phyloP scores from a whole-genome alignment of 2,888 invertebrate species.

The Opisthograptis luteolata region DNA sequence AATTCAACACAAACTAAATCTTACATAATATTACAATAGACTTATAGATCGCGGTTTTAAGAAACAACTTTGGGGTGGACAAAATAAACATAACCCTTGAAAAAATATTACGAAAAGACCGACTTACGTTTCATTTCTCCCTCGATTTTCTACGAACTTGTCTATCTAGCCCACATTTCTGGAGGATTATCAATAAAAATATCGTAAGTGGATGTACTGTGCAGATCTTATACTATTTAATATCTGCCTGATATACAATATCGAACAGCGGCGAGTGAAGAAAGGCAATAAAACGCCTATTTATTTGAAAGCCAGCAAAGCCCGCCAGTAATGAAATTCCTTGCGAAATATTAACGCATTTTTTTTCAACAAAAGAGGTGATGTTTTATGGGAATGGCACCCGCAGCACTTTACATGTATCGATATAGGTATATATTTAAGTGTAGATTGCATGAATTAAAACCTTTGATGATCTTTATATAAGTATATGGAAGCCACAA shows the following conservation, averaged over 20 bases:
- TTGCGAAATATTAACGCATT: conserved; percentile 78
- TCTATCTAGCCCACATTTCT: conserved; percentile 6
- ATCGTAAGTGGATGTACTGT: conserved; percentile 37
- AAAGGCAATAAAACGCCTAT: conserved; percentile 80
- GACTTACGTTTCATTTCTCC: not conserved
- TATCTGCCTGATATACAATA: conserved; percentile 66
- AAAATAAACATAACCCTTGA: no score
- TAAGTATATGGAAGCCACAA: not conserved
- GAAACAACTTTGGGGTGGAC: no score
- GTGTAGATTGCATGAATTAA: conserved; percentile 7
- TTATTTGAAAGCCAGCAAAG: conserved; percentile 78
- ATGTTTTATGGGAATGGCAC: conserved; percentile 57
- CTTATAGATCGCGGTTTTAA: no score
- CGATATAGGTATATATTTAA: conserved; percentile 8
- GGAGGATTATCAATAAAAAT: conserved; percentile 34
- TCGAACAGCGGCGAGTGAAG: conserved; percentile 62
- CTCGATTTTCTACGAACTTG: not conserved
- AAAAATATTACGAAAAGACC: no score
- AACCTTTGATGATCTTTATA: conserved; percentile 8
- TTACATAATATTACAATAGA: no score
- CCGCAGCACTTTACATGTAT: conserved; percentile 11
- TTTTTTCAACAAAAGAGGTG: conserved; percentile 74
- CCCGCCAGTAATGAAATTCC: conserved; percentile 79
- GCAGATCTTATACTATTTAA: conserved; percentile 46
- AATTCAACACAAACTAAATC: no score